phyloP scores from a whole-genome alignment of 2,113 vertebrate species.

The Ammodramus savannarum region DNA sequence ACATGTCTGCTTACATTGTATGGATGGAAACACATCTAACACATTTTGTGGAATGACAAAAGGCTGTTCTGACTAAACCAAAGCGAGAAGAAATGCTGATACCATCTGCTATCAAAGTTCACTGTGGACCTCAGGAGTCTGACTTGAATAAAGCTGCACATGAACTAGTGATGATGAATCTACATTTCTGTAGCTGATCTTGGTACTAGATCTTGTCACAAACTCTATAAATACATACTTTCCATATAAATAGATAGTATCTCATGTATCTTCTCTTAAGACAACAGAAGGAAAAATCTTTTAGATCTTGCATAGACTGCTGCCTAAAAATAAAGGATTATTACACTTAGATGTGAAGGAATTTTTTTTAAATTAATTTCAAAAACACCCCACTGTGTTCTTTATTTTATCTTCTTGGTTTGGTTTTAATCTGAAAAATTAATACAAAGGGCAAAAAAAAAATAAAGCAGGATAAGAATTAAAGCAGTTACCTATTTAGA shows the following conservation, averaged over 20 bases:
- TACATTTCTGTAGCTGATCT: background rate
- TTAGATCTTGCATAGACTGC: background rate
- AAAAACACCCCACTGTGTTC: fast-evolving
- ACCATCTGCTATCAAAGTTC: background rate
- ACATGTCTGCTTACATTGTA: background rate
- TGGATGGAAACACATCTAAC: background rate
- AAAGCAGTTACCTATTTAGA: background rate
- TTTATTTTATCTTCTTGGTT: background rate
- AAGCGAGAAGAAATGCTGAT: background rate
- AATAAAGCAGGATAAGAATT: background rate
- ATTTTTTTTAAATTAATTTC: background rate
- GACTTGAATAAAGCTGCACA: background rate
- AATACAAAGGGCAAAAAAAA: background rate
- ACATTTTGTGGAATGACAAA: background rate
- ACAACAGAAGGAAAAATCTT: background rate
- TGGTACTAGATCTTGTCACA: background rate
- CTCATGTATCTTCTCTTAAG: background rate
- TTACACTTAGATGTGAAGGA: background rate
- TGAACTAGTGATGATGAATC: background rate
- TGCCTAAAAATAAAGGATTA: background rate
- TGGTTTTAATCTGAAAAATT: background rate
- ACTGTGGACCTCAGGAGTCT: background rate
- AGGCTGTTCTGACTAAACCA: background rate
- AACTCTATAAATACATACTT: background rate
- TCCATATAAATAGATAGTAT: background rate